Conservation (phyloP, 2,113 vertebrate genomes). For the Sinosuthora webbiana region DNA sequence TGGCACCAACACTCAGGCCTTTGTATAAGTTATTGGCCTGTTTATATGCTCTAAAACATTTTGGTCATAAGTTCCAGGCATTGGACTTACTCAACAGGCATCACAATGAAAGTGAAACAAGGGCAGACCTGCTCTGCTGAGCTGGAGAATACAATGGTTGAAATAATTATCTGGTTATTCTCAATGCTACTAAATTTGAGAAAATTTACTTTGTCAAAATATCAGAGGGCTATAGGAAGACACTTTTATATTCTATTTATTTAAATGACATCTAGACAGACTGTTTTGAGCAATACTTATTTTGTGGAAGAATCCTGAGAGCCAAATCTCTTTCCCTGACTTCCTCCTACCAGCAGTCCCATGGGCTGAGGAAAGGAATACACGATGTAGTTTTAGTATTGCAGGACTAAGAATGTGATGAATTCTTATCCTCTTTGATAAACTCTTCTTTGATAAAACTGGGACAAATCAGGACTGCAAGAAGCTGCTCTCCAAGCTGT, state of each 20-base stretch:
- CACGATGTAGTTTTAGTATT: rapidly evolving
- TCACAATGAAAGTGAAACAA: neutral
- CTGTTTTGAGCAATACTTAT: neutral
- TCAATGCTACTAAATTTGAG: neutral
- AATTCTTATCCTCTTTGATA: neutral
- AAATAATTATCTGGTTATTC: neutral
- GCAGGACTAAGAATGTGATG: neutral
- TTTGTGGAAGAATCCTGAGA: neutral
- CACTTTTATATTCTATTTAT: neutral
- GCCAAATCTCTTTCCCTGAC: neutral
- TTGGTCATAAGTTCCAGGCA: neutral
- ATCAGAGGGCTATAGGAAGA: neutral
- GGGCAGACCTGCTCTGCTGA: neutral
- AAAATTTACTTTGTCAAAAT: neutral
- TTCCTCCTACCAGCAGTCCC: neutral
- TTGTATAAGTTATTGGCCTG: neutral
- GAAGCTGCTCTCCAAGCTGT: neutral
- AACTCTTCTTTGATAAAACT: neutral
- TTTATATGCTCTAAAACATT: neutral
- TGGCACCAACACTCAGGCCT: neutral
- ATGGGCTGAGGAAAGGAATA: neutral
- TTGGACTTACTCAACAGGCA: neutral
- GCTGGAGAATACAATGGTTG: neutral
- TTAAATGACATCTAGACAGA: neutral
- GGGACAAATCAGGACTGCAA: neutral